Evolutionary conservation across 1,140 invertebrate species (phyloP), one percentile per base, ranked within the genome.

Genomic region (Diorhabda elongata): DNA sequence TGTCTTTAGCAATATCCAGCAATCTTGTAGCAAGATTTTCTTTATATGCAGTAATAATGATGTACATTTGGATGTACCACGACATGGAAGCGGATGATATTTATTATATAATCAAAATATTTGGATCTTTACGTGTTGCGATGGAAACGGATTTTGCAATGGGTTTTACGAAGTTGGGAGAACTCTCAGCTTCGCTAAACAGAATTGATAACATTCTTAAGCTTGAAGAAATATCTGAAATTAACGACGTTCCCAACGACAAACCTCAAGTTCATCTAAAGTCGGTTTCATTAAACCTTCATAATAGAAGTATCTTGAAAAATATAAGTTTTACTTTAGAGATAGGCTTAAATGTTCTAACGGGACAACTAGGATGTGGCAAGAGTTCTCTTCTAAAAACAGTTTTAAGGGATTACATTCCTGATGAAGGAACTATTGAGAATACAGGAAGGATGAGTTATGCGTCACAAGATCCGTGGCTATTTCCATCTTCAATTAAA

Each of bases 301-400:
- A 68, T 66, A 43, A 60, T 5, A 64, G 65, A 26, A 79, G 83
- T 63, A 87, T 87, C 0, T 77, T 91, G 7, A 84, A 84, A 60
- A 67, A 76, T 64, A 65, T 76, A 43, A 58, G 61, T n/a, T 11
- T 64, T 11, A 58, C 57, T 42, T 62, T 73, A 3, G 6, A 62
- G 44, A 79, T 84, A 3, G 88, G 89, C 2, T 84, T 94, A 45
- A 78, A 89, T 44, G 88, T 88, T 3, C 78, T 95, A 2, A 88
- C 92, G 58, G 94, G 94, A 43, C 85, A 89, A 61, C 90, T 96
- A 26, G 93, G 93, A 26, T 84, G 89, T 5, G 93, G 94, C 8
- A 96, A 96, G 84, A 89, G 88, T 26, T 92, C 90, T 0, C 74
- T 93, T 1, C 78, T 93, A 0, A 85, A 93, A 74, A 82, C 86